A percentile compares a stretch with the other conserved stretches of the same genome.
Evolutionary conservation across 2,113 vertebrate species (phyloP).

Genomic region (Eublepharis macularius): DNA sequence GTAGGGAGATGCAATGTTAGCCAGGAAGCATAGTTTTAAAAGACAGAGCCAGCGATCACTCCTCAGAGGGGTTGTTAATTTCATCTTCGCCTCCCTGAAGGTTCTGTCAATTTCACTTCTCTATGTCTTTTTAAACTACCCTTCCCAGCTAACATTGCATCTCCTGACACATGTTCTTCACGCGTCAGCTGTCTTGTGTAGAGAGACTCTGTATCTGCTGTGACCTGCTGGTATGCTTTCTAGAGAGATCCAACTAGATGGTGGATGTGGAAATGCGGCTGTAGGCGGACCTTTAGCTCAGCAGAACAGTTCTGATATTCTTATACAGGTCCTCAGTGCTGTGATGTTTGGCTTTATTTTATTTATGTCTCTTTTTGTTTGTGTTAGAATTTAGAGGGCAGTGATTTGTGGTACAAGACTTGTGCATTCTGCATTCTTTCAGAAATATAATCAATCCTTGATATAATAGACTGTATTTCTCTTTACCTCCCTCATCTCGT

Average conservation of each 20-base stretch:
- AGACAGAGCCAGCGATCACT: too few relatives aligned
- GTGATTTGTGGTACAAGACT: background rate
- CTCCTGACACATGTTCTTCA: too few relatives aligned
- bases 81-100: too few relatives aligned
- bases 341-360: background rate
- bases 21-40: too few relatives aligned
- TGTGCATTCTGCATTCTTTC: background rate
- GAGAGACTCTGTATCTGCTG: too few relatives aligned
- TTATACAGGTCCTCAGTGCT: background rate
- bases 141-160: too few relatives aligned
- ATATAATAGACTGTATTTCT: background rate
- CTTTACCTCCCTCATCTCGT: background rate
- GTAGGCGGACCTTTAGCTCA: background rate
- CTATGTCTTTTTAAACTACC: too few relatives aligned
- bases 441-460: background rate
- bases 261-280: background rate
- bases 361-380: background rate
- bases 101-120: too few relatives aligned
- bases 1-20: too few relatives aligned
- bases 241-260: background rate
- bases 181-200: too few relatives aligned
- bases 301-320: background rate
- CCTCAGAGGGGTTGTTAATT: too few relatives aligned
- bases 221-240: background rate
- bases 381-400: background rate